These are phyloP conservation scores for Halcyon badia DNA, from an alignment of 2,797 vertebrate species.

Conservation along the genomic window DNA sequence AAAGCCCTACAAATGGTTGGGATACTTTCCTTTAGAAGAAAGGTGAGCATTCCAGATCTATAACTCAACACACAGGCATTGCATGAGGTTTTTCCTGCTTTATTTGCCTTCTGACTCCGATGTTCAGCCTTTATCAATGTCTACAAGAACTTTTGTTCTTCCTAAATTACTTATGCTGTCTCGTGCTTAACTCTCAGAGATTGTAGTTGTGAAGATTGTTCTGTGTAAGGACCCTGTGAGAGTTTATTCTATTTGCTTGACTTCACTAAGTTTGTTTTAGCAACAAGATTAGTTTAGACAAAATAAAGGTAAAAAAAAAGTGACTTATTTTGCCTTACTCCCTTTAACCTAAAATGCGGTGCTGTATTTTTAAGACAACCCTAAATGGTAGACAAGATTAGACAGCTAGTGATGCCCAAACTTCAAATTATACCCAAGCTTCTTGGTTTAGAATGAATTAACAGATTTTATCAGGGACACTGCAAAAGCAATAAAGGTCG, in stretches of 20 bases:
- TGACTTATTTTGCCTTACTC: background rate
- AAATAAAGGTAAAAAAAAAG: background rate
- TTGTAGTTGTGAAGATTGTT: background rate
- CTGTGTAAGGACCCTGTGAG: rapidly evolving
- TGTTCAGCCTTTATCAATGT: background rate
- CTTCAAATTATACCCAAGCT: background rate
- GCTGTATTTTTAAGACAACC: background rate
- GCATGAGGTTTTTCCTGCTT: background rate
- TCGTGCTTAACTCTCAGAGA: background rate
- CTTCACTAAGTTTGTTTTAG: background rate
- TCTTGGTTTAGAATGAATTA: background rate
- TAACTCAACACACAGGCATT: background rate
- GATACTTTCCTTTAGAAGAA: background rate
- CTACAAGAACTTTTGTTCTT: background rate
- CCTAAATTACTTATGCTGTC: background rate
- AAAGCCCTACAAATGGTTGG: background rate
- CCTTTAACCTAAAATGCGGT: background rate
- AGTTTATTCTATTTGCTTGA: background rate
- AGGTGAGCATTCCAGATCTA: background rate
- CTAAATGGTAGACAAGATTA: background rate
- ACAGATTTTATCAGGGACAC: background rate
- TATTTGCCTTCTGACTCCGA: background rate
- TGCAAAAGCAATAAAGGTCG: background rate
- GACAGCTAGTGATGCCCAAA: background rate
- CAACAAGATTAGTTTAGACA: background rate